Conservation (phyloP, 2,797 vertebrate species). For the Coregonus suidteri region DNA sequence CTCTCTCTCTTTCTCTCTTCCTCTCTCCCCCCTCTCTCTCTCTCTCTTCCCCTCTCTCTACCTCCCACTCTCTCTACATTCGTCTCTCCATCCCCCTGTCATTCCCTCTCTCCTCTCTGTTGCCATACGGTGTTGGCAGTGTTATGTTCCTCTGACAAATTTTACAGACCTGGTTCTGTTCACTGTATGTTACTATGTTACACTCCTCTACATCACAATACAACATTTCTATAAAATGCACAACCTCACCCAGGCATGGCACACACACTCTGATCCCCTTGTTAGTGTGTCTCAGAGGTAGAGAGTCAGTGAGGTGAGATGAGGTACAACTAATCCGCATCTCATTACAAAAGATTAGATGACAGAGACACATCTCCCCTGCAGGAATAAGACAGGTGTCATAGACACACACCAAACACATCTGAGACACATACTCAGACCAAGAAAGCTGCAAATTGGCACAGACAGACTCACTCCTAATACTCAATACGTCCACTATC, state of each 20-base stretch:
- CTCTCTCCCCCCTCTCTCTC: not conserved
- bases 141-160: not conserved
- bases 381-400: not conserved
- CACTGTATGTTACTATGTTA: not conserved
- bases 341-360: not conserved
- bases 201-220: conserved; percentile 28
- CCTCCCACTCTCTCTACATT: not conserved
- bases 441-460: too few relatives aligned
- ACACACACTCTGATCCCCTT: not conserved
- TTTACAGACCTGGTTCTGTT: conserved; percentile 9
- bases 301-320: not conserved
- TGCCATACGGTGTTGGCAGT: not conserved
- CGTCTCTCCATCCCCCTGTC: not conserved
- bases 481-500: not conserved
- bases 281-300: not conserved
- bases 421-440: conserved; percentile 15
- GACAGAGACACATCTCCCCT: not conserved
- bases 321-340: conserved; percentile 1
- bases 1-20: not conserved
- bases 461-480: conserved; percentile 5
- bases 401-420: not conserved
- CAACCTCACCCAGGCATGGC: too few relatives aligned
- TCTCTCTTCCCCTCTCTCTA: too few relatives aligned
- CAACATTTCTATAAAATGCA: not conserved
- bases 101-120: too few relatives aligned